Conservation (phyloP, 2,888 invertebrate genomes). For the Acholoe squamosa region DNA sequence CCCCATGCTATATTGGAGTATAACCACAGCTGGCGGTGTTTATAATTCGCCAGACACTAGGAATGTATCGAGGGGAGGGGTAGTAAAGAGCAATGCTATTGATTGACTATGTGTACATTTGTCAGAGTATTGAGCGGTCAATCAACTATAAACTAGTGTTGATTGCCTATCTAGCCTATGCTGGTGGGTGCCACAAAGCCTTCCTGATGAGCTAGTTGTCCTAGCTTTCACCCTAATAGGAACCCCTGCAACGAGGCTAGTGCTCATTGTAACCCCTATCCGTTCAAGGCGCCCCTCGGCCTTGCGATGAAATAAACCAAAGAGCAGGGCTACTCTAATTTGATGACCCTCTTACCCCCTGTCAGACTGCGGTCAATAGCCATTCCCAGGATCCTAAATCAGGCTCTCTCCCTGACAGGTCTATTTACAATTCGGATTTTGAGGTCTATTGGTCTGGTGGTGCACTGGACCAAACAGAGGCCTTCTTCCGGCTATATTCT, state of each 20-base stretch:
- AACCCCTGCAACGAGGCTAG: constrained; percentile 8
- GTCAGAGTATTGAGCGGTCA: constrained; percentile 33
- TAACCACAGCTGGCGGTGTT: background rate
- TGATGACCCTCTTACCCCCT: constrained; percentile 3
- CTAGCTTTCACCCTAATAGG: constrained; percentile 32
- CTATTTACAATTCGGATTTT: background rate
- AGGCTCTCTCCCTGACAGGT: background rate
- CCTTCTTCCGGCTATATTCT: no score
- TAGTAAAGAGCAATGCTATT: constrained; percentile 45
- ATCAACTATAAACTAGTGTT: constrained; percentile 34
- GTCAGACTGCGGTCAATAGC: background rate
- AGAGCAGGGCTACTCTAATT: constrained; percentile 26
- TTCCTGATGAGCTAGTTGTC: constrained; percentile 40
- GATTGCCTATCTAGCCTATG: constrained; percentile 35
- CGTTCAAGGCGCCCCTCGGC: background rate
- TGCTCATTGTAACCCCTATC: constrained; percentile 2
- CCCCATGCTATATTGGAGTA: background rate
- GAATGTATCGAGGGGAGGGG: constrained; percentile 30
- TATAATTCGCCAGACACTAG: background rate
- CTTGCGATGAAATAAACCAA: constrained; percentile 30
- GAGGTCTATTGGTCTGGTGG: background rate
- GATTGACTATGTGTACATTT: constrained; percentile 30
- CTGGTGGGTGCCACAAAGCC: constrained; percentile 29
- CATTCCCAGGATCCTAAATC: constrained; percentile 1
- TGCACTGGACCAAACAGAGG: no score